Base-by-base conservation (phyloP, 2,888 invertebrate genomes). In the Drosophila borealis region DNA sequence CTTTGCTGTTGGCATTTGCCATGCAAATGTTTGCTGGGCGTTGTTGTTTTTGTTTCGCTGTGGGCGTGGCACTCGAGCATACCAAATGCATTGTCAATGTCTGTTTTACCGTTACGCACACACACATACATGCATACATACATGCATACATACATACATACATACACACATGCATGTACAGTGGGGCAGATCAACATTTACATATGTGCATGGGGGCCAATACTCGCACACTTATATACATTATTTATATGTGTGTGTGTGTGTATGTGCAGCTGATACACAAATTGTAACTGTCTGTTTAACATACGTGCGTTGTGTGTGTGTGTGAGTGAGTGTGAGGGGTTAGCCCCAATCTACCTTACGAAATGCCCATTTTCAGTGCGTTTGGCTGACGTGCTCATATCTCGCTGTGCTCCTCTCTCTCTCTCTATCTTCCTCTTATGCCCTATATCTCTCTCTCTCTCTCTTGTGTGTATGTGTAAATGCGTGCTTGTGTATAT, bases 201-300 rank as follows among this genome's bases (percentile, higher is more conserved):
- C 66, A 67, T 73, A 64, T 64, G 37, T 53, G 48, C 51, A 13
- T 29, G 21, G 60, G 55, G 41, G 17, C 14, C 44, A 39, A 70
- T 63, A 70, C 60, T 56, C 63, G 36, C 64, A 64, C 48, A 60
- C 50, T 41, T 36, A 51, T 49, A 53, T n/a, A 49, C 21, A 48
- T 39, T 50, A 34, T 39, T 37, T 53, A 36, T 53, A 19, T 41
- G 17, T 50, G 29, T 67, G 41, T 56, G 44, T 57, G 56, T 61
- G 53, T 68, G 68, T 34, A 13, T 4, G 50, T n/a, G 59, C 66
- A 74, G 78, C 78, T 78, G 75, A 75, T 80, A 78, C 80, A 83
- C 89, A 89, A 89, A 89, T 88, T 88, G 89, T 85, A 81, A 89
- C 86, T 87, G 85, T 81, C 76, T 74, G 81, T 63, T 62, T 71